Evolutionary conservation across 2,113 vertebrate species (phyloP).

Genomic region (Vanacampus margaritifer): DNA sequence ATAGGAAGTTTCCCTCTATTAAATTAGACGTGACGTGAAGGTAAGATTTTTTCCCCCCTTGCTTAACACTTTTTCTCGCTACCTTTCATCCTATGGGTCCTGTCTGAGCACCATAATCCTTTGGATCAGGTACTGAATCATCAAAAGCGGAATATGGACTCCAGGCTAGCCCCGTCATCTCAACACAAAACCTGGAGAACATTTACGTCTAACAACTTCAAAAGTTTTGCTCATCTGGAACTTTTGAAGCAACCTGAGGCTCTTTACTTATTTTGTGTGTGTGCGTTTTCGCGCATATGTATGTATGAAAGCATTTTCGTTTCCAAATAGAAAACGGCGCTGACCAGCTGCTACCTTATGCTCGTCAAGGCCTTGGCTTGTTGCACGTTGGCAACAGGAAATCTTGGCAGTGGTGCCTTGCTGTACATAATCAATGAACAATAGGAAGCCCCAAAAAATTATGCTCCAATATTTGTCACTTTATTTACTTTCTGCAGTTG

Average conservation of each 20-base stretch:
- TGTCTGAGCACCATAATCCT: slow-evolving; percentile 31
- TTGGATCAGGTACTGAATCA: slow-evolving; percentile 45
- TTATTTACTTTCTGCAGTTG: slow-evolving; percentile 28
- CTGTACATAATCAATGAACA: slow-evolving; percentile 50
- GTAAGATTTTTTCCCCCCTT: neutral
- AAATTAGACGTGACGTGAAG: slow-evolving; percentile 11
- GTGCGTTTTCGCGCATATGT: neutral
- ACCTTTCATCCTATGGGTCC: slow-evolving; percentile 33
- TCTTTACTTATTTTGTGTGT: slow-evolving; percentile 10
- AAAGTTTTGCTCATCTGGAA: slow-evolving; percentile 25
- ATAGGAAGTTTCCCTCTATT: slow-evolving; percentile 2
- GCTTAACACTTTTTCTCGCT: slow-evolving; percentile 23
- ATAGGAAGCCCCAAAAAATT: slow-evolving; percentile 19
- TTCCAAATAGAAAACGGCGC: slow-evolving; percentile 54
- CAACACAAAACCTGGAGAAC: slow-evolving; percentile 33
- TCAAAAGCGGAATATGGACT: slow-evolving; percentile 26
- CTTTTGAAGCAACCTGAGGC: slow-evolving; percentile 33
- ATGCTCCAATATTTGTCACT: slow-evolving; percentile 15
- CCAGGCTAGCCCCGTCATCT: slow-evolving; percentile 21
- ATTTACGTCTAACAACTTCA: slow-evolving; percentile 51
- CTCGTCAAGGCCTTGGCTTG: slow-evolving; percentile 46
- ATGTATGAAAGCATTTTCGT: slow-evolving; percentile 36
- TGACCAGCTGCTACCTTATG: slow-evolving; percentile 59
- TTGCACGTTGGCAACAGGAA: slow-evolving; percentile 44
- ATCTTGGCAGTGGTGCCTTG: slow-evolving; percentile 23